Base-by-base conservation (phyloP, 2,797 vertebrate species). In the Coluber constrictor region DNA sequence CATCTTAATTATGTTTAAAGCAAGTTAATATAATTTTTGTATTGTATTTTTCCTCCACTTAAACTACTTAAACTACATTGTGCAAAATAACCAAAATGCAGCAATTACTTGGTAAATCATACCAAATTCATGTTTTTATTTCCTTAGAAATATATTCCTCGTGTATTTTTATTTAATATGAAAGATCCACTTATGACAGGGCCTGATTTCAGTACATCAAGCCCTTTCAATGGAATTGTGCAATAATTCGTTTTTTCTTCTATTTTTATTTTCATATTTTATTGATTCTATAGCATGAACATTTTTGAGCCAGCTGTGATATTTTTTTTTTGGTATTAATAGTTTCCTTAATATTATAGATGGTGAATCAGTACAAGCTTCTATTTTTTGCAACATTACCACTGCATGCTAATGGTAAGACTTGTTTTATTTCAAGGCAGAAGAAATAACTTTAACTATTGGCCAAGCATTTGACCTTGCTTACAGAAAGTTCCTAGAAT, bases 401-500 rank as follows among this genome's bases (percentile, higher is more conserved):
- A 20, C 87, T 13, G 89, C 29, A 27, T 91, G 32, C 89, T 95
- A 87, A 95, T 96, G 87, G 94, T 54, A 83, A n/a, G 97, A 43
- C 97, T 95, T 37, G 95, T 66, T 96, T 97, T 96, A 27, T 95
- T 55, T 95, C 86, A 97, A 99, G 99, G 99, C 99, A 0, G 99
- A 99, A 94, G 99, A 99, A 97, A 99, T 99, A 95, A 99, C 99
- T 93, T 97, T 99, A 94, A 99, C 99, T 66, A 99, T 99, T 92
- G 99, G 99, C 27, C 99, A 99, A 98, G 99, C 99, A 0, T 99
- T 99, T 96, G 99, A 99, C 97, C 97, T 99, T 97, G 99, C 99
- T 89, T 99, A 99, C 97, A 99, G 99, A 97, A 99, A 99, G 97
- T 99, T 99, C 96, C 97, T 99, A 96, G 99, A 99, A 97, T 99